A percentile compares a stretch with the other conserved stretches of the same genome.
phyloP scores from a whole-genome alignment of 2,888 invertebrate genomes.

The Lasioglossum oenotherae region DNA sequence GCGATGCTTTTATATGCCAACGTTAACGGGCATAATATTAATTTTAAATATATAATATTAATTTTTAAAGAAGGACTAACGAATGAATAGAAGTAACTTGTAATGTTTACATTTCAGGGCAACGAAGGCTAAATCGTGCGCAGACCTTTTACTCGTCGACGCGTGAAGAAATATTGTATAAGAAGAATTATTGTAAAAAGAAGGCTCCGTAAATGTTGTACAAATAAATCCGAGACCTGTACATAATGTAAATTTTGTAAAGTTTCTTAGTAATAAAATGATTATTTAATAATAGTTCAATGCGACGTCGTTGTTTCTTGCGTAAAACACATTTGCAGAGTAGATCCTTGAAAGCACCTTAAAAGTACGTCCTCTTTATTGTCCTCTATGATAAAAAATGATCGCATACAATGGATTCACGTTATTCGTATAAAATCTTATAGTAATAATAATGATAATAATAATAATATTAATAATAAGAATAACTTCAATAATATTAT shows the following conservation, averaged over 20 bases:
- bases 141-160: slow-evolving; percentile 88
- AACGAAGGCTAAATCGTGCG: slow-evolving; percentile 90
- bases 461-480: slow-evolving; percentile 51
- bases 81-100: neutral
- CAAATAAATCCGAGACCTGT: slow-evolving; percentile 64
- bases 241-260: slow-evolving; percentile 77
- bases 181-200: slow-evolving; percentile 40
- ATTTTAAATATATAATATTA: neutral
- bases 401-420: slow-evolving; percentile 63
- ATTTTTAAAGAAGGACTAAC: neutral
- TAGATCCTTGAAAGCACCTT: slow-evolving; percentile 52
- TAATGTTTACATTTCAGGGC: slow-evolving; percentile 85
- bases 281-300: slow-evolving; percentile 69
- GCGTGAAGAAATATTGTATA: slow-evolving; percentile 81
- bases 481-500: slow-evolving; percentile 54
- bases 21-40: neutral
- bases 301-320: slow-evolving; percentile 11
- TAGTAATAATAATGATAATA: slow-evolving; percentile 56
- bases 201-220: slow-evolving; percentile 36
- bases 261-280: slow-evolving; percentile 70
- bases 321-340: slow-evolving; percentile 8
- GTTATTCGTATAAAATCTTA: slow-evolving; percentile 72
- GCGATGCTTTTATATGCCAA: neutral
- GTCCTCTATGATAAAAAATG: slow-evolving; percentile 65
- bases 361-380: slow-evolving; percentile 70